A percentile compares a stretch with the other conserved stretches of the same genome.
Conservation (phyloP, 2,113 vertebrate species). For the Corythoichthys haematopterus region DNA sequence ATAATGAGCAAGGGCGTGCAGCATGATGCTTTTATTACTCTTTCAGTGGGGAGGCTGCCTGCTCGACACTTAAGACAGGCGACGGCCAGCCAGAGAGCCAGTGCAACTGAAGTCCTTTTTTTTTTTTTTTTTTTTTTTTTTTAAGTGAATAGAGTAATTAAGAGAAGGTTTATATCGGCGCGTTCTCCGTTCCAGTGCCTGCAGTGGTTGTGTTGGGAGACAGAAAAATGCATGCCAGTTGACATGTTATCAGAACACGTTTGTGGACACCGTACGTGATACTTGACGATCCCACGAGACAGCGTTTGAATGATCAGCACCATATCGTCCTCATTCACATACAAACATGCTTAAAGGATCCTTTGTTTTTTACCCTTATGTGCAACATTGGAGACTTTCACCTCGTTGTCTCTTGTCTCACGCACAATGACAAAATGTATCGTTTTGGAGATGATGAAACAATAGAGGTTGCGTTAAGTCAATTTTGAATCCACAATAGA, state of each 20-base stretch:
- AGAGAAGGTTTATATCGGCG: constrained; percentile 60
- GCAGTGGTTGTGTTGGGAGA: constrained; percentile 59
- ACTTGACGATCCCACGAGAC: constrained; percentile 33
- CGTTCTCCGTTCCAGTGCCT: constrained; percentile 71
- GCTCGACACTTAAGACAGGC: not conserved
- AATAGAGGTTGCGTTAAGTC: not conserved
- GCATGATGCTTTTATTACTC: constrained; percentile 38
- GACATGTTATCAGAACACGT: constrained; percentile 14
- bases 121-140: constrained; percentile 16
- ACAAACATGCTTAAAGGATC: constrained; percentile 1
- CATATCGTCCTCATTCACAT: constrained; percentile 21
- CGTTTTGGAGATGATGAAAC: not conserved
- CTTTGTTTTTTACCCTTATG: not conserved
- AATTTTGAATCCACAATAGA: too few species aligned
- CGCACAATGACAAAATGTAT: not conserved
- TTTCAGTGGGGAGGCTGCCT: constrained; percentile 7
- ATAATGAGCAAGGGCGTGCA: constrained; percentile 26
- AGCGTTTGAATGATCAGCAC: constrained; percentile 59
- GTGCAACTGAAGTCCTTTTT: not conserved
- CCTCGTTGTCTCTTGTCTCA: not conserved
- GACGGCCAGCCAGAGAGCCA: not conserved
- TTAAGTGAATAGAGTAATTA: constrained; percentile 20
- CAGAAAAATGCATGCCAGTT: constrained; percentile 54
- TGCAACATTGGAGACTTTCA: not conserved
- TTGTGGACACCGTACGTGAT: not conserved